These are phyloP conservation scores for Listronotus bonariensis DNA, from an alignment of 1,140 invertebrate genomes.

Conservation along the genomic window DNA sequence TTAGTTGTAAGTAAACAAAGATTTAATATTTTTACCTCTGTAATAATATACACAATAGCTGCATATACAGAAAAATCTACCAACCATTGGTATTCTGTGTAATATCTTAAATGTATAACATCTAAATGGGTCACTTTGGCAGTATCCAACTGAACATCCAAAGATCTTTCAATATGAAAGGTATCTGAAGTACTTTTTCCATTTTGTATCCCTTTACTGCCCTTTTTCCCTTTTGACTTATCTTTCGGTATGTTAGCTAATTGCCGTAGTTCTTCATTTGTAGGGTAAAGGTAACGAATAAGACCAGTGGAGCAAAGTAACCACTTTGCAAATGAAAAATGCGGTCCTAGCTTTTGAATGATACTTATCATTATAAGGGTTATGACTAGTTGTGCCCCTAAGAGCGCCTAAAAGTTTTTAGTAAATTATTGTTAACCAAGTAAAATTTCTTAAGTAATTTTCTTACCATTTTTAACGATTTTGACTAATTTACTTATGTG, in stretches of 20 bases:
- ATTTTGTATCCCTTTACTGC: conserved; percentile 54
- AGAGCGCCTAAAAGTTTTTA: conserved; percentile 72
- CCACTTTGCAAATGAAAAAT: conserved; percentile 93
- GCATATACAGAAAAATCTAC: conserved; percentile 91
- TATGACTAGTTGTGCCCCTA: conserved; percentile 92
- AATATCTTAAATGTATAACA: conserved; percentile 89
- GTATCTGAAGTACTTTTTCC: conserved; percentile 67
- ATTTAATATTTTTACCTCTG: conserved; percentile 67
- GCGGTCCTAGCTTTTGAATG: conserved; percentile 87
- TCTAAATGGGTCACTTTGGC: conserved; percentile 80
- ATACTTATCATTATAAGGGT: conserved; percentile 92
- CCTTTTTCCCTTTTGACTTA: conserved; percentile 67
- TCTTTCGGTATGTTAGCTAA: conserved; percentile 73
- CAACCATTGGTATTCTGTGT: conserved; percentile 93
- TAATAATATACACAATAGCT: conserved; percentile 82
- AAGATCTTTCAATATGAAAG: conserved; percentile 86
- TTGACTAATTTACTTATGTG: too few relatives aligned
- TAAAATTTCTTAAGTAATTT: too few relatives aligned
- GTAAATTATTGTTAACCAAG: too few relatives aligned
- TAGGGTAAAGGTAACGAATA: conserved; percentile 88
- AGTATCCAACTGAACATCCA: conserved; percentile 85
- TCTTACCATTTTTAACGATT: too few relatives aligned
- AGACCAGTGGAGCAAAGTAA: conserved; percentile 87
- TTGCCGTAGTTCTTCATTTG: conserved; percentile 83
- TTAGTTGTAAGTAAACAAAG: too few relatives aligned